Evolutionary conservation across 23 tunicate genomes (phyloP).

Genomic region (Corella eumyota): DNA sequence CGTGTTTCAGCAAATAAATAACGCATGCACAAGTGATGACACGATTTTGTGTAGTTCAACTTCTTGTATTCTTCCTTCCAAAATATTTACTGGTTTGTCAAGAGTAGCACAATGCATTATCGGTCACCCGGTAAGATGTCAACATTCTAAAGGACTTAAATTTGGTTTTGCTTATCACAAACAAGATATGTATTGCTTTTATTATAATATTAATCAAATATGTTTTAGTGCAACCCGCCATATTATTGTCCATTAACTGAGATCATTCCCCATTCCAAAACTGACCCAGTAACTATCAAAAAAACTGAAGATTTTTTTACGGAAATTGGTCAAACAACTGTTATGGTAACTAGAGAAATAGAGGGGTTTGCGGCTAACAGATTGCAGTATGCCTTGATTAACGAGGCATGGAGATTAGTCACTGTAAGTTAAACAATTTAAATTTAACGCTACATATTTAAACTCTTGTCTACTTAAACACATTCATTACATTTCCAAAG

Average conservation of each 20-base stretch:
- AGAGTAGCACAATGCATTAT: slow-evolving; percentile 70
- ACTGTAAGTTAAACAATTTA: not conserved
- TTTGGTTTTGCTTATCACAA: not conserved
- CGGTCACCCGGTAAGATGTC: slow-evolving; percentile 62
- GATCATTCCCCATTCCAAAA: slow-evolving; percentile 85
- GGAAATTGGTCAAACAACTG: slow-evolving; percentile 84
- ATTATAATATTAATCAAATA: too few relatives aligned
- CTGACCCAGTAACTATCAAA: slow-evolving; percentile 12
- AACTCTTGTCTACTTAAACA: too few relatives aligned
- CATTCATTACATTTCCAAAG: too few relatives aligned
- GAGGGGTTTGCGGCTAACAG: slow-evolving; percentile 91
- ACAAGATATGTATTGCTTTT: too few relatives aligned
- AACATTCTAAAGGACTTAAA: not conserved
- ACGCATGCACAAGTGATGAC: slow-evolving; percentile 30
- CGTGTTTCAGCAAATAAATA: slow-evolving; percentile 41
- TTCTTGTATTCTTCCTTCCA: slow-evolving; percentile 82
- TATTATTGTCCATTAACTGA: slow-evolving; percentile 82
- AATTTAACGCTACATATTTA: too few relatives aligned
- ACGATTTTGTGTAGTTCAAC: slow-evolving; percentile 80
- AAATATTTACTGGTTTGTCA: slow-evolving; percentile 37
- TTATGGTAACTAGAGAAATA: slow-evolving; percentile 54
- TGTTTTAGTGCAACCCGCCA: slow-evolving; percentile 73
- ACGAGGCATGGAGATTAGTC: slow-evolving; percentile 88
- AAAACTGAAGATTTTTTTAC: slow-evolving; percentile 49
- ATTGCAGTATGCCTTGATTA: slow-evolving; percentile 81